Evolutionary conservation across 1,140 invertebrate genomes (phyloP).

Genomic region (Drosophila pachea): DNA sequence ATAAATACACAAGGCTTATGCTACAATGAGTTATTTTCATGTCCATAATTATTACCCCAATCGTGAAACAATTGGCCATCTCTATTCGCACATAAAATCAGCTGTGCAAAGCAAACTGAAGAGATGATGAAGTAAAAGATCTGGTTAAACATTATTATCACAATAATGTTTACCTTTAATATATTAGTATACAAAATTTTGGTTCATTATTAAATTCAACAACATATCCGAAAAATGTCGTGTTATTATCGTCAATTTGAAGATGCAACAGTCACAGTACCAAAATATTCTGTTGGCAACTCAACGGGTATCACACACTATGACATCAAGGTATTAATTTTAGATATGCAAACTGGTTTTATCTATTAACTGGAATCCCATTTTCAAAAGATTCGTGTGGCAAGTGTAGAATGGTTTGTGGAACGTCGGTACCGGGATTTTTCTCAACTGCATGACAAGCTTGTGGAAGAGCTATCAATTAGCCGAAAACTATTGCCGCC

Average conservation of each 20-base stretch:
- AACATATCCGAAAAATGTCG: constrained; percentile 80
- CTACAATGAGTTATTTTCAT: background rate
- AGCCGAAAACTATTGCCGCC: constrained; percentile 92
- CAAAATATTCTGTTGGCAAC: constrained; percentile 79
- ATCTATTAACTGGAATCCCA: background rate
- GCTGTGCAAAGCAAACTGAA: constrained; percentile 24
- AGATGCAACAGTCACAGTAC: constrained; percentile 82
- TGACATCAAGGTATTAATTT: constrained; percentile 80
- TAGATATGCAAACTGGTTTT: background rate
- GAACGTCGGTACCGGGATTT: constrained; percentile 94
- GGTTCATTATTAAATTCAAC: constrained; percentile 5
- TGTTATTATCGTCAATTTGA: constrained; percentile 82
- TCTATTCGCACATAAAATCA: constrained; percentile 22
- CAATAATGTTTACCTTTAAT: constrained; percentile 36
- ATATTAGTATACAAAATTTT: constrained; percentile 19
- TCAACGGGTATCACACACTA: constrained; percentile 84
- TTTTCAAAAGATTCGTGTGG: constrained; percentile 81
- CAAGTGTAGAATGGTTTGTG: constrained; percentile 88
- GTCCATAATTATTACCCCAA: background rate
- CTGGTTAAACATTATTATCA: constrained; percentile 20
- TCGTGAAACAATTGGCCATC: constrained; percentile 9
- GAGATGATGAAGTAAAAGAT: constrained; percentile 9
- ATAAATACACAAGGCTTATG: too few relatives aligned
- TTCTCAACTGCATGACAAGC: constrained; percentile 89
- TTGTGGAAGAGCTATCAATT: constrained; percentile 88